Conservation (phyloP, 2,888 invertebrate genomes). For the Platerodrilus igneus region DNA sequence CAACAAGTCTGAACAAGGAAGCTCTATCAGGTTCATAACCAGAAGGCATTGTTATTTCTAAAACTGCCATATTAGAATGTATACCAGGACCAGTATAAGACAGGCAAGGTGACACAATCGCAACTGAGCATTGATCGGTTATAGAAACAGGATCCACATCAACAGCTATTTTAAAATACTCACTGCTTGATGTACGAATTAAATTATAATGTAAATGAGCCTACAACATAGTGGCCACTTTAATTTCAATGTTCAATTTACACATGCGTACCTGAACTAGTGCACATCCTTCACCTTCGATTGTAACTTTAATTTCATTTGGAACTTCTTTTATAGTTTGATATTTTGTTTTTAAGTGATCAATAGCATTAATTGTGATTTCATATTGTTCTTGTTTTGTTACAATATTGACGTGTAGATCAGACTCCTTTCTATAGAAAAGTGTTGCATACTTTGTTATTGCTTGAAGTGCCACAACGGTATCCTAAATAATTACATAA, state of each 20-base stretch:
- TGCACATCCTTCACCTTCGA: slow-evolving; percentile 55
- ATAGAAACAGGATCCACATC: slow-evolving; percentile 46
- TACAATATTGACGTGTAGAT: slow-evolving; percentile 48
- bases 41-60: slow-evolving; percentile 60
- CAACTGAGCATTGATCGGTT: slow-evolving; percentile 49
- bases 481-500: slow-evolving; percentile 52
- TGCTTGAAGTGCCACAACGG: slow-evolving; percentile 58
- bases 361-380: slow-evolving; percentile 47
- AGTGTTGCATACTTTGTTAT: slow-evolving; percentile 53
- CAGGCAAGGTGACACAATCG: slow-evolving; percentile 44
- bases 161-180: slow-evolving; percentile 52
- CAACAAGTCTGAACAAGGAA: slow-evolving; percentile 51
- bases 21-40: slow-evolving; percentile 59
- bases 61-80: slow-evolving; percentile 57
- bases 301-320: slow-evolving; percentile 47
- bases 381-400: slow-evolving; percentile 45
- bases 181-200: slow-evolving; percentile 46
- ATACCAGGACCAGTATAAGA: slow-evolving; percentile 45
- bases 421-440: slow-evolving; percentile 46
- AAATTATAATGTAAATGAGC: slow-evolving; percentile 52
- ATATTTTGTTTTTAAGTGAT: slow-evolving; percentile 50
- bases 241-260: slow-evolving; percentile 6
- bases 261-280: slow-evolving; percentile 50
- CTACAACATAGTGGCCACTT: slow-evolving; percentile 39
- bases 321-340: slow-evolving; percentile 47